Conservation (phyloP, 2,113 vertebrate genomes). For the Nothobranchius furzeri region DNA sequence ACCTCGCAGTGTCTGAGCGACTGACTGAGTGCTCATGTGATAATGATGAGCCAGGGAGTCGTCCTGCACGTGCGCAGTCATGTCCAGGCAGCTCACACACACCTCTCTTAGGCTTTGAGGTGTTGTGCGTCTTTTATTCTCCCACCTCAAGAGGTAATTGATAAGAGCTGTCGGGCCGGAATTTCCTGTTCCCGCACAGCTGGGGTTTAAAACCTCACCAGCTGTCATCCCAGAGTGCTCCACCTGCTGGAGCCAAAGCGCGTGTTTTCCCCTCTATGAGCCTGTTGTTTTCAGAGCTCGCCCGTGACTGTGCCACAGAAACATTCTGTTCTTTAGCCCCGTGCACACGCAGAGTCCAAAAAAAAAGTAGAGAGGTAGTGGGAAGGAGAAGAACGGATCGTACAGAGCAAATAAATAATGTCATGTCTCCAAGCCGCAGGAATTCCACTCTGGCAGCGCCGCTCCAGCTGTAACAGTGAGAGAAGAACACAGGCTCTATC, state of each 20-base stretch:
- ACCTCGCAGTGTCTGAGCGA: conserved; percentile 46
- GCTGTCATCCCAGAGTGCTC: conserved; percentile 56
- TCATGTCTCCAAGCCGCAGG: conserved; percentile 89
- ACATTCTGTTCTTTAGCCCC: conserved; percentile 89
- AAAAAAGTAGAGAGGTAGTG: conserved; percentile 62
- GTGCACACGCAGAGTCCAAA: conserved; percentile 79
- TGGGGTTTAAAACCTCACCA: conserved; percentile 39
- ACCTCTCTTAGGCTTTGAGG: conserved; percentile 25
- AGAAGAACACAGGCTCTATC: conserved; percentile 85
- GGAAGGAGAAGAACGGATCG: conserved; percentile 77
- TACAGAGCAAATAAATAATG: conserved; percentile 90
- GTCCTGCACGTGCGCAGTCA: conserved; percentile 25
- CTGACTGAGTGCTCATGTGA: conserved; percentile 66
- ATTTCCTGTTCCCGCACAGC: conserved; percentile 42
- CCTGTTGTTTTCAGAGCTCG: conserved; percentile 61
- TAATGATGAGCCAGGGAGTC: conserved; percentile 66
- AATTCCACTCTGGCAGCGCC: conserved; percentile 87
- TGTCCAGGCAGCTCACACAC: conserved; percentile 42
- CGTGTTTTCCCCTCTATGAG: conserved; percentile 49
- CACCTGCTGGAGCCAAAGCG: conserved; percentile 72
- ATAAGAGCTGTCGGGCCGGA: conserved; percentile 46
- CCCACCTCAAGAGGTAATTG: conserved; percentile 48
- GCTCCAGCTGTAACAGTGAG: conserved; percentile 80
- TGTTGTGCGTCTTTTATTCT: conserved; percentile 35
- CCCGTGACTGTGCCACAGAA: conserved; percentile 75